Evolutionary conservation across 2,888 invertebrate genomes (phyloP).

Genomic region (Drosophila austrosaltans): DNA sequence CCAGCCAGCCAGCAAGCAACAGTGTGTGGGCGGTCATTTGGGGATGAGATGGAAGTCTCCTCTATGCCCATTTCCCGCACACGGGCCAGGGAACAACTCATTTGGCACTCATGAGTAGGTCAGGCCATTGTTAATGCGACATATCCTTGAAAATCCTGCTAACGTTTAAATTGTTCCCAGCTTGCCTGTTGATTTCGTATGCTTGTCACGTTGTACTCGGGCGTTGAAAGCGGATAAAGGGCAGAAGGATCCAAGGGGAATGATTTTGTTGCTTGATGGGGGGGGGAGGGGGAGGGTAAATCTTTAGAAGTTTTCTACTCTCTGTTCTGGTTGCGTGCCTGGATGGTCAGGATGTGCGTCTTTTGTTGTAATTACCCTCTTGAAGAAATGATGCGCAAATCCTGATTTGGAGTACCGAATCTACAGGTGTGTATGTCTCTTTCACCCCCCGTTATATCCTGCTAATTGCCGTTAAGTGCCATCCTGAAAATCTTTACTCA

Average conservation of each 20-base stretch:
- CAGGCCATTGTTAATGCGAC: conserved; percentile 73
- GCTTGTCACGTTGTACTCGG: conserved; percentile 65
- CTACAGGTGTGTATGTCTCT: conserved; percentile 65
- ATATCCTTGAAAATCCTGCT: conserved; percentile 63
- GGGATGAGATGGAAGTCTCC: not conserved
- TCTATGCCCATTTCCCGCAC: not conserved
- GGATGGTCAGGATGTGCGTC: conserved; percentile 59
- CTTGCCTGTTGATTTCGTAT: conserved; percentile 56
- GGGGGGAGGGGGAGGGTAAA: not conserved
- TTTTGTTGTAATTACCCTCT: conserved; percentile 75
- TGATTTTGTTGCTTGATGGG: not conserved
- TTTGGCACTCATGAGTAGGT: conserved; percentile 77
- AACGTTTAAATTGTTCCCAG: conserved; percentile 65
- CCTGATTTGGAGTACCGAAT: conserved; percentile 43
- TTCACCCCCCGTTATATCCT: conserved; percentile 2
- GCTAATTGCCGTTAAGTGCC: conserved; percentile 80
- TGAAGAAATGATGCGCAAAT: conserved; percentile 72
- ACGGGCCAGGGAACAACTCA: conserved; percentile 63
- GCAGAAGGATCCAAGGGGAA: not conserved
- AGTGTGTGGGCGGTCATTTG: not conserved
- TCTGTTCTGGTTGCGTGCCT: conserved; percentile 61
- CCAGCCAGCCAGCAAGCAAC: not conserved
- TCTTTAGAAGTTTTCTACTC: conserved; percentile 67
- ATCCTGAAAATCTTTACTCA: conserved; percentile 44
- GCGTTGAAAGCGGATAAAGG: conserved; percentile 69